Percentiles rank a stretch among this genome's conserved stretches.
These are phyloP conservation scores for Astatotilapia flaviijosephi DNA, from an alignment of 2,113 vertebrate species.

Conservation along the genomic window DNA sequence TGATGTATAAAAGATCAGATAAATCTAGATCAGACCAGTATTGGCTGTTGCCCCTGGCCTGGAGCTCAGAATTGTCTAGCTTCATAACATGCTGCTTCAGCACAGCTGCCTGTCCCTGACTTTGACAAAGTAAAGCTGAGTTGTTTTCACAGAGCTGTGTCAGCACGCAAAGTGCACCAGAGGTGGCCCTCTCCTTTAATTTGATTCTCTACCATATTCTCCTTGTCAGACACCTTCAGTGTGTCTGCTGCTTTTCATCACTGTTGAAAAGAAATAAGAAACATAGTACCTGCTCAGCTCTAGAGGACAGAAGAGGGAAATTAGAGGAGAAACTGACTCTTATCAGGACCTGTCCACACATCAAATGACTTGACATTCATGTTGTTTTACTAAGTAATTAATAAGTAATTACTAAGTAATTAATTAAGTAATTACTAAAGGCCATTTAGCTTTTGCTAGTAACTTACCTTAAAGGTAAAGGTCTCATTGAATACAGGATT, in stretches of 20 bases:
- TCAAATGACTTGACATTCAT: background rate
- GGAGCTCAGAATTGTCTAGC: background rate
- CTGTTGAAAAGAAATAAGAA: background rate
- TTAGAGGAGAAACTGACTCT: background rate
- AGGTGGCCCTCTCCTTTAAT: conserved; percentile 57
- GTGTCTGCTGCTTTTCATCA: conserved; percentile 25
- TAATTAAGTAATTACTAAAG: too few relatives aligned
- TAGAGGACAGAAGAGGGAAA: background rate
- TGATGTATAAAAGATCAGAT: background rate
- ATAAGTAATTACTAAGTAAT: conserved; percentile 1
- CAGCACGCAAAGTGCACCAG: conserved; percentile 39
- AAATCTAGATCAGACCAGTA: background rate
- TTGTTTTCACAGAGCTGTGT: conserved; percentile 38
- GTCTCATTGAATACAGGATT: conserved; percentile 96
- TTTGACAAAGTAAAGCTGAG: conserved; percentile 30
- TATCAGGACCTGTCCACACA: background rate
- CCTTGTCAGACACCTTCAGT: conserved; percentile 40
- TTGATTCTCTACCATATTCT: conserved; percentile 44
- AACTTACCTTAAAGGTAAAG: conserved; percentile 89
- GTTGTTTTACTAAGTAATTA: conserved; percentile 8
- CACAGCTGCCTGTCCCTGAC: conserved; percentile 14
- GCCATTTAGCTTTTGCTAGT: background rate
- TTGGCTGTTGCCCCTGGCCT: background rate
- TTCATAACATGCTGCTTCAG: conserved; percentile 25
- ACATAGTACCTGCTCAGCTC: background rate